Percentiles rank a stretch among this genome's conserved stretches.
Conservation (phyloP, 64 coral and sea anemone genomes). For the Montipora foliosa region DNA sequence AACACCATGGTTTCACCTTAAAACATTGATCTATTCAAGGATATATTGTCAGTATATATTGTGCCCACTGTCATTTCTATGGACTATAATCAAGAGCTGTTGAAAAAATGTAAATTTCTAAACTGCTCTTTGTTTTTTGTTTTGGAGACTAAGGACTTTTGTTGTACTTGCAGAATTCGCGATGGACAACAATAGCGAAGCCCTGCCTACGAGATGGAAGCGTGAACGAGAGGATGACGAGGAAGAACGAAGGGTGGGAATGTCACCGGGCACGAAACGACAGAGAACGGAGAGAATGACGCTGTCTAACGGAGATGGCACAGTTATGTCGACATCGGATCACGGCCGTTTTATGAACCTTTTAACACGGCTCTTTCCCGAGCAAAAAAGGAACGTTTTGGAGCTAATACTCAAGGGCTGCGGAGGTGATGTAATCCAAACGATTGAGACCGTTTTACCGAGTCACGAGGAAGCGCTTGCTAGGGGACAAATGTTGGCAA, state of each 20-base stretch:
- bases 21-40: not conserved
- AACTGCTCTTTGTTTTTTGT: too few relatives aligned
- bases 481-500: conserved; percentile 63
- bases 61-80: not conserved
- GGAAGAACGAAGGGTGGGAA: conserved; percentile 23
- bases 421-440: conserved; percentile 93
- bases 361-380: conserved; percentile 87
- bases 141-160: not conserved
- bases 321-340: conserved; percentile 61
- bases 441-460: conserved; percentile 93
- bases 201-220: conserved; percentile 43
- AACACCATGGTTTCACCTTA: not conserved
- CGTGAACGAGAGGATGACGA: conserved; percentile 79
- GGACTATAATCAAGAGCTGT: not conserved
- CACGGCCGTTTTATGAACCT: conserved; percentile 84
- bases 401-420: conserved; percentile 91
- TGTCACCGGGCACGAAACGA: conserved; percentile 78
- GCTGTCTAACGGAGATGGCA: conserved; percentile 57
- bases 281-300: conserved; percentile 59
- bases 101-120: too few relatives aligned
- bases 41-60: not conserved
- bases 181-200: conserved; percentile 64
- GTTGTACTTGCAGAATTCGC: conserved; percentile 39
- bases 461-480: conserved; percentile 89
- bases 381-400: conserved; percentile 93